Conservation (phyloP, 1,140 invertebrate genomes). For the Drosophila kohkoa region DNA sequence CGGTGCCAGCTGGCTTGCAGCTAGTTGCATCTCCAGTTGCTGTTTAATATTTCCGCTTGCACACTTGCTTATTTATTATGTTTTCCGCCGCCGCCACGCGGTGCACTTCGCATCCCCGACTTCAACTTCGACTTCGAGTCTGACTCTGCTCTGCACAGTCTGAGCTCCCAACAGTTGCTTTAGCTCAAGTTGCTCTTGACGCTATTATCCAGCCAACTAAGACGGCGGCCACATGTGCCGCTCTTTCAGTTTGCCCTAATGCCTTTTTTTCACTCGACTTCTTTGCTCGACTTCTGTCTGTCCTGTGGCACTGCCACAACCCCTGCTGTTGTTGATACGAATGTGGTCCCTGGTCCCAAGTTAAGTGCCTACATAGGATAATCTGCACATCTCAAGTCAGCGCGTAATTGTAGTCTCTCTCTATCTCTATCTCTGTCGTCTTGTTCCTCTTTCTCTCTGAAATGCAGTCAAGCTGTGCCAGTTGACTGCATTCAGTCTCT, state of each 20-base stretch:
- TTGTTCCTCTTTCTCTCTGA: not conserved
- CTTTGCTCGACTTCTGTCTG: conserved; percentile 21
- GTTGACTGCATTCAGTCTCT: conserved; percentile 54
- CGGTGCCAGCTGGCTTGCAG: conserved; percentile 61
- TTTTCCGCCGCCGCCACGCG: conserved; percentile 72
- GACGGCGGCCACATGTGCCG: conserved; percentile 38
- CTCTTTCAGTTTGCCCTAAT: conserved; percentile 30
- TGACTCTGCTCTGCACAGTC: not conserved
- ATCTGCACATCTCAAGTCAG: conserved; percentile 74
- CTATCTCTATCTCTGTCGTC: not conserved
- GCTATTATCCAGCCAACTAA: conserved; percentile 46
- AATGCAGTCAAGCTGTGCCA: conserved; percentile 77
- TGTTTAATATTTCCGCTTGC: conserved; percentile 81
- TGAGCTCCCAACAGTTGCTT: conserved; percentile 5
- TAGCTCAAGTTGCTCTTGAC: conserved; percentile 47
- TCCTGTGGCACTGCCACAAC: conserved; percentile 3
- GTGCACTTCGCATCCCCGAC: conserved; percentile 26
- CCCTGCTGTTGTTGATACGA: conserved; percentile 12
- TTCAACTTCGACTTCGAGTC: not conserved
- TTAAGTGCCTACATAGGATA: conserved; percentile 81
- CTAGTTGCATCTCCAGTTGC: conserved; percentile 51
- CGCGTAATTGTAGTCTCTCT: conserved; percentile 66
- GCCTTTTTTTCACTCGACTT: conserved; percentile 47
- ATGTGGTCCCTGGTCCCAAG: conserved; percentile 35
- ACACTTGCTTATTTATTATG: conserved; percentile 82